A percentile compares a stretch with the other conserved stretches of the same genome.
These are phyloP conservation scores for Hipparchia semele DNA, from an alignment of 2,888 invertebrate genomes.

Conservation along the genomic window DNA sequence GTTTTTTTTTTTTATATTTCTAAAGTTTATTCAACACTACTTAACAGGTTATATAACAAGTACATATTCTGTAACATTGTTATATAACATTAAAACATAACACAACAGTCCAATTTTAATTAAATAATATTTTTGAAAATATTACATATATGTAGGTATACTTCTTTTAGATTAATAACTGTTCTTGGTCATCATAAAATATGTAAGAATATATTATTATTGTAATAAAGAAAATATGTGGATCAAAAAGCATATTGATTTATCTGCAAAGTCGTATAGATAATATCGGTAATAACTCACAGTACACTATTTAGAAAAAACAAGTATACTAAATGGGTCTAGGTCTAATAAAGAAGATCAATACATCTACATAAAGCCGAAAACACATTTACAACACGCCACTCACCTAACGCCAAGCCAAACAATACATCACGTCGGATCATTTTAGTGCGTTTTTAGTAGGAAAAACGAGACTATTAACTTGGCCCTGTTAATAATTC, in stretches of 20 bases:
- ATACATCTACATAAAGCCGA: slow-evolving; percentile 46
- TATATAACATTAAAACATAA: background rate
- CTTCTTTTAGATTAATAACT: too few species aligned
- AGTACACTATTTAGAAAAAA: background rate
- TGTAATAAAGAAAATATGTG: background rate
- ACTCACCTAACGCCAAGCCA: background rate
- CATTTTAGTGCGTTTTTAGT: background rate
- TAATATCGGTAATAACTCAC: too few species aligned
- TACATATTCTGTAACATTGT: background rate
- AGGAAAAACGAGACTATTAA: too few species aligned
- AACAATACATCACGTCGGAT: background rate
- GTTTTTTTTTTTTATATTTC: too few species aligned
- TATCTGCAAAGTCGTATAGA: background rate
- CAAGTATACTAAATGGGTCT: slow-evolving; percentile 4
- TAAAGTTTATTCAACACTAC: background rate
- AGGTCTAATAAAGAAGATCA: slow-evolving; percentile 49
- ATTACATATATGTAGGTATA: too few species aligned
- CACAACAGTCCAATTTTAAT: background rate
- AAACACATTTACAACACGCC: background rate
- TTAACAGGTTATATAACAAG: background rate
- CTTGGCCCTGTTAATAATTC: too few species aligned
- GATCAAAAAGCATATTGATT: background rate
- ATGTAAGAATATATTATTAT: background rate
- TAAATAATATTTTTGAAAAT: too few species aligned
- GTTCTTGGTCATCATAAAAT: background rate